phyloP scores from a whole-genome alignment of 1,140 invertebrate species.

The Achroia grisella region DNA sequence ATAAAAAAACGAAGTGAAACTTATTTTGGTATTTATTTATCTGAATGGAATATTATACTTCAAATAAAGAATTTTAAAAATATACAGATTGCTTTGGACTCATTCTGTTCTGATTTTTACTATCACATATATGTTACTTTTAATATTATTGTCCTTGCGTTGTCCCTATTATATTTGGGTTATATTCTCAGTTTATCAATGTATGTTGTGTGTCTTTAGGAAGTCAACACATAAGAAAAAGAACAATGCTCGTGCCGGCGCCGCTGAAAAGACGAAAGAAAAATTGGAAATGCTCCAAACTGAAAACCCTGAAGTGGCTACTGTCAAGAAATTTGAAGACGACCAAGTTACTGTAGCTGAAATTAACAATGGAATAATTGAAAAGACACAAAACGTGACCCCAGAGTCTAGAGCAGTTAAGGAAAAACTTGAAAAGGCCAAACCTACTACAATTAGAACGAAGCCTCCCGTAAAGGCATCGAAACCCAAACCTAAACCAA shows the following conservation, averaged over 20 bases:
- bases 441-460: conserved; percentile 25
- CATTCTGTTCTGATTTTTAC: no score
- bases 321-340: conserved; percentile 30
- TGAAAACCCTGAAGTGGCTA: conserved; percentile 23
- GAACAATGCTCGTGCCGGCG: conserved; percentile 36
- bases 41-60: no score
- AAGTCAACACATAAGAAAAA: conserved; percentile 57
- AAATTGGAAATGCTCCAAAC: conserved; percentile 19
- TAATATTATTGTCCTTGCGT: no score
- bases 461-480: conserved; percentile 37
- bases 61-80: no score
- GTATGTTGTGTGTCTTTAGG: conserved; percentile 25
- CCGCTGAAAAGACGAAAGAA: conserved; percentile 25
- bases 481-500: conserved; percentile 50
- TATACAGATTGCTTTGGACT: no score
- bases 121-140: no score
- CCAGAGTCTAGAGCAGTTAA: conserved; percentile 43
- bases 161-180: no score
- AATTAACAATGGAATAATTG: conserved; percentile 29
- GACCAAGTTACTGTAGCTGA: conserved; percentile 16
- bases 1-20: no score
- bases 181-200: no score
- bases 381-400: conserved; percentile 30
- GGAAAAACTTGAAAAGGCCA: conserved; percentile 39
- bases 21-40: no score